Conservation (phyloP, 2,113 vertebrate species). For the Cebidichthys violaceus region DNA sequence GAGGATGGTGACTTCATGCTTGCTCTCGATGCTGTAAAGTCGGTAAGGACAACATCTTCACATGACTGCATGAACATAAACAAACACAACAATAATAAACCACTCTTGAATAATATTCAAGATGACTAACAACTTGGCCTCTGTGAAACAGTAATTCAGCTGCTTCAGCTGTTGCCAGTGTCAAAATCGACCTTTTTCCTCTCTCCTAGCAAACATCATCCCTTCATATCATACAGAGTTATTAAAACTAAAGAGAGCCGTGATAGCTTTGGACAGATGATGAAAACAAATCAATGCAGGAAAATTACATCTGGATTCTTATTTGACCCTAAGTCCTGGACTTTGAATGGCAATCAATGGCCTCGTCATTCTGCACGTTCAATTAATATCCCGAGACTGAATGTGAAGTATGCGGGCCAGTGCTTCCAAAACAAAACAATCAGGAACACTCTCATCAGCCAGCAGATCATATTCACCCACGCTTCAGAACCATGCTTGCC, state of each 20-base stretch:
- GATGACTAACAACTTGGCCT: background rate
- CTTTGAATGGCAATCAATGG: constrained; percentile 17
- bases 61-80: background rate
- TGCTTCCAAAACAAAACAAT: background rate
- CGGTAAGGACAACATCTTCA: constrained; percentile 80
- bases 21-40: constrained; percentile 95
- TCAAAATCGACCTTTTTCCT: constrained; percentile 19
- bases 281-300: constrained; percentile 52
- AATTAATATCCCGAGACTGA: constrained; percentile 5
- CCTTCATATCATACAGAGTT: constrained; percentile 1
- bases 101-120: background rate
- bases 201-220: background rate
- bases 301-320: constrained; percentile 19
- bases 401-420: constrained; percentile 7
- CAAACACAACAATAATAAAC: background rate
- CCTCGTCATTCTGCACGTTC: background rate
- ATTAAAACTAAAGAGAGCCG: constrained; percentile 28
- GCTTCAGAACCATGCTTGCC: background rate
- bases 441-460: background rate
- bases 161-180: background rate
- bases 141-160: background rate
- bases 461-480: constrained; percentile 14
- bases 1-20: constrained; percentile 98
- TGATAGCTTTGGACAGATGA: constrained; percentile 23
- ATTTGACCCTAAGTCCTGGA: constrained; percentile 1